These are phyloP conservation scores for Alectoris magna DNA, from an alignment of 2,797 vertebrate species.

Conservation along the genomic window DNA sequence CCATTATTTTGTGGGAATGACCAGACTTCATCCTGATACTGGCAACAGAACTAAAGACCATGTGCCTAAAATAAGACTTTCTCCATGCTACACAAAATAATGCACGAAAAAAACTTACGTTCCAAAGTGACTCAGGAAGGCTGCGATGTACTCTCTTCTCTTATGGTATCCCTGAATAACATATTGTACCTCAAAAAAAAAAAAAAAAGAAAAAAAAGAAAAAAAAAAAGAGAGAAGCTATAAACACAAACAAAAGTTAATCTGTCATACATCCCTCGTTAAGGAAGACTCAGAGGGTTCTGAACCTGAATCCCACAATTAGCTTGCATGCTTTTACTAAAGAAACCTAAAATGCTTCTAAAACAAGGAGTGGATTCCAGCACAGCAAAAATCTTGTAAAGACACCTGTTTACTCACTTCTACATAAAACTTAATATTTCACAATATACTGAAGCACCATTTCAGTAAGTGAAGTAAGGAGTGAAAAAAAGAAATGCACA, in stretches of 20 bases:
- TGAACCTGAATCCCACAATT: not conserved
- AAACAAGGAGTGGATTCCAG: not conserved
- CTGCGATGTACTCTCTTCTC: slow-evolving; percentile 97
- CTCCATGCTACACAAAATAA: not conserved
- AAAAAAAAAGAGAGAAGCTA: slow-evolving; percentile 7
- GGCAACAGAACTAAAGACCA: not conserved
- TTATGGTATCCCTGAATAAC: slow-evolving; percentile 99
- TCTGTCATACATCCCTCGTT: slow-evolving; percentile 19
- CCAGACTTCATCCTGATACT: not conserved
- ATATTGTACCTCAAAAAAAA: slow-evolving; percentile 90
- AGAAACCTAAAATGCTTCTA: slow-evolving; percentile 1
- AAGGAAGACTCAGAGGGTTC: not conserved
- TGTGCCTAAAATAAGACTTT: not conserved
- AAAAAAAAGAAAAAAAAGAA: not conserved
- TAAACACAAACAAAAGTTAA: not conserved
- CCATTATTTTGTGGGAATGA: not conserved
- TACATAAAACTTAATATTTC: not conserved
- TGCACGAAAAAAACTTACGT: slow-evolving; percentile 85
- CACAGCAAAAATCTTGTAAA: not conserved
- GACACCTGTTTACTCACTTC: not conserved
- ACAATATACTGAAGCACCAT: not conserved
- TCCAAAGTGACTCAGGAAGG: slow-evolving; percentile 99
- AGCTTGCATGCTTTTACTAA: not conserved
- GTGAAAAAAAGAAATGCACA: not conserved
- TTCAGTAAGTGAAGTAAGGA: not conserved